Evolutionary conservation across 2,113 vertebrate species (phyloP).

Genomic region (Pleuronectes platessa): DNA sequence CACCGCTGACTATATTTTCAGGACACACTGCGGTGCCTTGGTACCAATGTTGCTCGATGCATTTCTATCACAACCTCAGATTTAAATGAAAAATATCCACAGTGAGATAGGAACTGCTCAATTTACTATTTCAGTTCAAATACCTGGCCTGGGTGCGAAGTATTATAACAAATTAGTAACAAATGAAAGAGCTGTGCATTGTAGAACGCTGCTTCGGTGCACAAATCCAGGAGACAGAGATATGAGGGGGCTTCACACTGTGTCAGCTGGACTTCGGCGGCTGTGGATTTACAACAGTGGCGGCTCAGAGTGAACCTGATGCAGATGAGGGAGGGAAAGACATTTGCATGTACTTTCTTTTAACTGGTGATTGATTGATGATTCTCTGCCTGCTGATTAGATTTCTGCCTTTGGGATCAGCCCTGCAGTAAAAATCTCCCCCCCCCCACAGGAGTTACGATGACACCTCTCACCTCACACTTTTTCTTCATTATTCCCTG

Average conservation of each 20-base stretch:
- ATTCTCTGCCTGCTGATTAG: not conserved
- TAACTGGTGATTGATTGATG: not conserved
- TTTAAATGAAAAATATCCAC: too few relatives aligned
- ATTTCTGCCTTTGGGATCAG: not conserved
- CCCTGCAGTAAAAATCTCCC: not conserved
- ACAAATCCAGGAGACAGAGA: slow-evolving; percentile 21
- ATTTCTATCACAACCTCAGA: too few relatives aligned
- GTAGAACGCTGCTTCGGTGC: not conserved
- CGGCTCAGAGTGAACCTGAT: not conserved
- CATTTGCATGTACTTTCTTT: slow-evolving; percentile 4
- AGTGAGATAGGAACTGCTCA: too few relatives aligned
- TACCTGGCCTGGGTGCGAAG: too few relatives aligned
- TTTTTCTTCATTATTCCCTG: slow-evolving; percentile 14
- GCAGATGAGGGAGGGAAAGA: not conserved
- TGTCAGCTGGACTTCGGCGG: slow-evolving; percentile 14
- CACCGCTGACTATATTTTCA: too few relatives aligned
- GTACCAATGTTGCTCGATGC: too few relatives aligned
- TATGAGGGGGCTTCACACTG: slow-evolving; percentile 3
- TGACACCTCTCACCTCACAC: slow-evolving; percentile 8
- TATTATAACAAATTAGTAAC: not conserved
- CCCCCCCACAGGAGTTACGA: not conserved
- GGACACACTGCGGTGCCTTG: too few relatives aligned
- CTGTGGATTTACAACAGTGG: not conserved
- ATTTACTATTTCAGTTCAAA: too few relatives aligned
- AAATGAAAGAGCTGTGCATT: slow-evolving; percentile 31